These are phyloP conservation scores for Volucella zonaria DNA, from an alignment of 2,888 invertebrate genomes.

Conservation along the genomic window DNA sequence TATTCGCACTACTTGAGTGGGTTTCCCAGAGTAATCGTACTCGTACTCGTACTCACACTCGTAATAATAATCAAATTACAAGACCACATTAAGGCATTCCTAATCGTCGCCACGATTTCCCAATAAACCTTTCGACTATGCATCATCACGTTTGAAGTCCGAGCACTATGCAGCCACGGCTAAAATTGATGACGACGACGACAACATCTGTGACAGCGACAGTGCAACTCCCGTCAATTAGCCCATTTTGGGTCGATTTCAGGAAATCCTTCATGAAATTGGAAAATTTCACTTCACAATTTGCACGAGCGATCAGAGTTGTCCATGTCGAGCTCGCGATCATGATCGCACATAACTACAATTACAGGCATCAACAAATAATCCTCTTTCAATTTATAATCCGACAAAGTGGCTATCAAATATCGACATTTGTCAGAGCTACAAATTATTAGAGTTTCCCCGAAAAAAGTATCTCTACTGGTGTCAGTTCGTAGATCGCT, in stretches of 20 bases:
- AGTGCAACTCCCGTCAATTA: constrained; percentile 12
- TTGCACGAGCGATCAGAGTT: constrained; percentile 1
- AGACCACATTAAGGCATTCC: constrained; percentile 47
- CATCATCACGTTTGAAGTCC: constrained; percentile 2
- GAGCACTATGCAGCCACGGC: constrained; percentile 24
- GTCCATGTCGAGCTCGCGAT: not conserved
- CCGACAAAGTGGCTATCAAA: not conserved
- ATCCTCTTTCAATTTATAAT: constrained; percentile 8
- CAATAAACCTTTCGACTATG: constrained; percentile 14
- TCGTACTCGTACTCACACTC: too few species aligned
- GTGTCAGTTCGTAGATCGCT: too few species aligned
- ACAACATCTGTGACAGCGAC: constrained; percentile 6
- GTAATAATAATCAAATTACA: constrained; percentile 55
- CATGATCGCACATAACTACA: constrained; percentile 9
- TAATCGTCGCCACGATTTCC: constrained; percentile 62
- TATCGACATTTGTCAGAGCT: not conserved
- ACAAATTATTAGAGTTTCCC: not conserved
- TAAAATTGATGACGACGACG: too few species aligned
- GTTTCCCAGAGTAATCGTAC: constrained; percentile 10
- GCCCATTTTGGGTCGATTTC: constrained; percentile 14
- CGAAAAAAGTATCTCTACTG: not conserved
- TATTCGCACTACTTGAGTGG: constrained; percentile 24
- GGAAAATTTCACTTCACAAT: constrained; percentile 8
- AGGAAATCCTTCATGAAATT: constrained; percentile 41
- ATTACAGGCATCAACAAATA: not conserved